These are phyloP conservation scores for Chromoteleia sp. DNA, from an alignment of 2,888 invertebrate species.

Conservation along the genomic window DNA sequence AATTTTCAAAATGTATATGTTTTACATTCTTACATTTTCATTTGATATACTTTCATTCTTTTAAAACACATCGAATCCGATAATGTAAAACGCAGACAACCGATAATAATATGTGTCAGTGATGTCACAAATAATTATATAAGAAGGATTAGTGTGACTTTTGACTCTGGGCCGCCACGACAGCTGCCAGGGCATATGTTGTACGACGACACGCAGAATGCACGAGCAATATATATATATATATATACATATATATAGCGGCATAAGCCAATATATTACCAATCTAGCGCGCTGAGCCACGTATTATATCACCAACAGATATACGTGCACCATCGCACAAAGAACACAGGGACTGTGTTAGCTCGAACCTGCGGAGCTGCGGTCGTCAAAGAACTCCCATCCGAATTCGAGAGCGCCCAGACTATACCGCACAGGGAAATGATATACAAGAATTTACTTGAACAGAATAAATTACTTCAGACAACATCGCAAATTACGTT, in stretches of 20 bases:
- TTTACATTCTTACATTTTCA: too few relatives aligned
- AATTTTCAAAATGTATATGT: too few relatives aligned
- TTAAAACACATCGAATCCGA: too few relatives aligned
- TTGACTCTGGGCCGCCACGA: not conserved
- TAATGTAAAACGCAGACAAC: too few relatives aligned
- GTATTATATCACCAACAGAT: conserved; percentile 26
- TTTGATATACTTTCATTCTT: too few relatives aligned
- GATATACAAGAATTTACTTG: conserved; percentile 31
- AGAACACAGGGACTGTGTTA: conserved; percentile 24
- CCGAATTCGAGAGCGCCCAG: conserved; percentile 6
- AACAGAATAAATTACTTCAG: conserved; percentile 30
- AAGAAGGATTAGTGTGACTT: conserved; percentile 11
- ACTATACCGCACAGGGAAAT: conserved; percentile 20
- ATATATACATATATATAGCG: too few relatives aligned
- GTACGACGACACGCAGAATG: conserved; percentile 19
- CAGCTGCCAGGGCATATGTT: conserved; percentile 6
- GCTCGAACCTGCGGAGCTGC: conserved; percentile 4
- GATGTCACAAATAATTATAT: conserved; percentile 7
- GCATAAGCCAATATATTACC: conserved; percentile 28
- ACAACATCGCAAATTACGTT: conserved; percentile 22
- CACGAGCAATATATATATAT: conserved; percentile 32
- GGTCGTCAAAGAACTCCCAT: conserved; percentile 24
- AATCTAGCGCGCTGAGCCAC: conserved; percentile 9
- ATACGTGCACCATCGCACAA: conserved; percentile 11
- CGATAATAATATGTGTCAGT: not conserved